Evolutionary conservation across 2,113 vertebrate genomes (phyloP), one percentile per base, ranked within the genome.

Genomic region (Uria aalge): DNA sequence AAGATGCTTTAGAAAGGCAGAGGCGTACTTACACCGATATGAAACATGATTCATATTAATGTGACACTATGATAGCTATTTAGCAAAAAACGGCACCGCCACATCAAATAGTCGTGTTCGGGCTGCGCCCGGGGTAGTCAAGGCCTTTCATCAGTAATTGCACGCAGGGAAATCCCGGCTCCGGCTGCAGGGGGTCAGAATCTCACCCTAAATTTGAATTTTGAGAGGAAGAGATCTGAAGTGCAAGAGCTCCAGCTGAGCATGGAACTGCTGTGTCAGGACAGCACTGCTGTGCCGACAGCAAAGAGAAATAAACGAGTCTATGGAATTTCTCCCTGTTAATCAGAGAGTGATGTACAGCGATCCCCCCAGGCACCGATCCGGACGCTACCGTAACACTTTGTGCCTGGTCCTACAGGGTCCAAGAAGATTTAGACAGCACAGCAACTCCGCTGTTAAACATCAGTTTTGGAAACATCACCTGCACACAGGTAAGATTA

Each of bases 401-500:
- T 22, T 77, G 24, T 71, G 66, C 74, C 80, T 74, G 82, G 2
- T 63, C 48, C 2, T 9, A 6, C 85, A 99, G 99, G 91, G 94
- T 99, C 67, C 98, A 91, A 40, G 94, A 98, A 38, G 99, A 99
- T 78, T 92, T 99, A 43, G 98, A 97, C 60, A 68, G 85, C 26
- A 92, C 96, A 45, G 97, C 97, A 15, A 34, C 97, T 32, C 98
- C 99, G 29, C 98, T 99, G 78, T 10, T 99, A 48, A 89, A 97
- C 2, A 50, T 92, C 55, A 94, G 77, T 3, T 87, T 95, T 60
- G 98, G 98, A 21, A 98, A 97, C 24, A 88, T 98, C 94, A 97
- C 96, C n/a, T 99, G 99, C 47, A 97, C 95, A 9, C 98, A 99
- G 98, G 99, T 99, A 95, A 62, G 96, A 77, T 16, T 50, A 38